Evolutionary conservation across 2,797 vertebrate genomes (phyloP).

Genomic region (Darevskia nairensis): DNA sequence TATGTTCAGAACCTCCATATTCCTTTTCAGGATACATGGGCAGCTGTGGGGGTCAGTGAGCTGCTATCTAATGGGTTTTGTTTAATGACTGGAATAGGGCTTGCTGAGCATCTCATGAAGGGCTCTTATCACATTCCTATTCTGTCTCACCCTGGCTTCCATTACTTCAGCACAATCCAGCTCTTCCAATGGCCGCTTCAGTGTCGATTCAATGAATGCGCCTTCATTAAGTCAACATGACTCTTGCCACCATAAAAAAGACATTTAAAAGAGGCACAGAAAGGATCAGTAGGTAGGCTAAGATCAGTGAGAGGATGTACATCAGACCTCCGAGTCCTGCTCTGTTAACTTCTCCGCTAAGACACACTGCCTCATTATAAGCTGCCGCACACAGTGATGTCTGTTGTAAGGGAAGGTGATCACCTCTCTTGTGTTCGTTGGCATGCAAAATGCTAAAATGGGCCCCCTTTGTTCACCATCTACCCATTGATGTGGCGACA

Average conservation of each 20-base stretch:
- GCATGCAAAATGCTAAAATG: slow-evolving; percentile 31
- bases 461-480: slow-evolving; percentile 38
- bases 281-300: not conserved
- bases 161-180: not conserved
- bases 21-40: not conserved
- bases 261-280: not conserved
- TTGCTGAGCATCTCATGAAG: not conserved
- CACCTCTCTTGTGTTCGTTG: slow-evolving; percentile 33
- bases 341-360: not conserved
- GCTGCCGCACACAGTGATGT: slow-evolving; percentile 9
- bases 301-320: not conserved
- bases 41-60: too few species aligned
- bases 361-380: slow-evolving; percentile 9
- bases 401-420: slow-evolving; percentile 20
- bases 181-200: not conserved
- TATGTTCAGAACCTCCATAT: not conserved
- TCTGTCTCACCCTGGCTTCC: not conserved
- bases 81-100: not conserved
- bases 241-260: not conserved
- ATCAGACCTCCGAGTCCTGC: not conserved
- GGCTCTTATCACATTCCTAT: too few species aligned
- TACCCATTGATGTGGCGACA: slow-evolving; percentile 45
- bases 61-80: not conserved
- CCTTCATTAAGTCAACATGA: not conserved
- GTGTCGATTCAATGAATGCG: not conserved